A percentile compares a stretch with the other conserved stretches of the same genome.
These are phyloP conservation scores for Cordilura impudica DNA, from an alignment of 2,888 invertebrate species.

Conservation along the genomic window DNA sequence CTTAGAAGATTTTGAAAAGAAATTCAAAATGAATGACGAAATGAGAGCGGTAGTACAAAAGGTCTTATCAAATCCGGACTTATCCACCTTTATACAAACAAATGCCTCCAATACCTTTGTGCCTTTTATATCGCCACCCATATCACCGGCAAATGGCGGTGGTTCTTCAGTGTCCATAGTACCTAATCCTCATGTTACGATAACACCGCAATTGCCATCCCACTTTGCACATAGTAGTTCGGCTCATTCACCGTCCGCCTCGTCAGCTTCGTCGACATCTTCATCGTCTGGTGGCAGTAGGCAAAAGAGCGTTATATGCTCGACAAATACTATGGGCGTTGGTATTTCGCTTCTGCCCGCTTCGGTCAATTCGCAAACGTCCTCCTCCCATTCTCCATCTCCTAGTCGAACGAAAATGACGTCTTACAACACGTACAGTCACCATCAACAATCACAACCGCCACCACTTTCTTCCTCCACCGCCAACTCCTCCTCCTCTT, in stretches of 20 bases:
- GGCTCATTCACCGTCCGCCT: slow-evolving; percentile 60
- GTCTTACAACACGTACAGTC: slow-evolving; percentile 66
- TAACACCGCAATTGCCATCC: slow-evolving; percentile 72
- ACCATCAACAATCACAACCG: slow-evolving; percentile 65
- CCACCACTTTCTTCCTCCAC: no score
- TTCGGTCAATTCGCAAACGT: slow-evolving; percentile 60
- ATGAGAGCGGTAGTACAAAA: slow-evolving; percentile 77
- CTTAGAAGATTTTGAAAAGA: slow-evolving; percentile 74
- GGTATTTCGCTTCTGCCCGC: slow-evolving; percentile 54
- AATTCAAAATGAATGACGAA: slow-evolving; percentile 76
- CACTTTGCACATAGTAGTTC: slow-evolving; percentile 68
- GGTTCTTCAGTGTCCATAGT: slow-evolving; percentile 71
- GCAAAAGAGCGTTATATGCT: slow-evolving; percentile 77
- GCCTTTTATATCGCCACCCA: slow-evolving; percentile 76
- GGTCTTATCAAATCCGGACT: slow-evolving; percentile 75
- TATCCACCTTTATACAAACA: slow-evolving; percentile 76
- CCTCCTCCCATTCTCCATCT: slow-evolving; percentile 65
- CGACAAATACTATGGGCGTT: slow-evolving; percentile 67
- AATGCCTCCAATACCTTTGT: slow-evolving; percentile 72
- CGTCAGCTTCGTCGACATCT: slow-evolving; percentile 55
- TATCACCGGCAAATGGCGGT: slow-evolving; percentile 72
- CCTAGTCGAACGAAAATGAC: slow-evolving; percentile 67
- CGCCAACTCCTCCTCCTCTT: slow-evolving; percentile 48
- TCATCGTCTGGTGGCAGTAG: slow-evolving; percentile 63
- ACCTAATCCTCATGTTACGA: slow-evolving; percentile 74